Conservation (phyloP, 2,113 vertebrate species). For the Ailuropoda melanoleuca region DNA sequence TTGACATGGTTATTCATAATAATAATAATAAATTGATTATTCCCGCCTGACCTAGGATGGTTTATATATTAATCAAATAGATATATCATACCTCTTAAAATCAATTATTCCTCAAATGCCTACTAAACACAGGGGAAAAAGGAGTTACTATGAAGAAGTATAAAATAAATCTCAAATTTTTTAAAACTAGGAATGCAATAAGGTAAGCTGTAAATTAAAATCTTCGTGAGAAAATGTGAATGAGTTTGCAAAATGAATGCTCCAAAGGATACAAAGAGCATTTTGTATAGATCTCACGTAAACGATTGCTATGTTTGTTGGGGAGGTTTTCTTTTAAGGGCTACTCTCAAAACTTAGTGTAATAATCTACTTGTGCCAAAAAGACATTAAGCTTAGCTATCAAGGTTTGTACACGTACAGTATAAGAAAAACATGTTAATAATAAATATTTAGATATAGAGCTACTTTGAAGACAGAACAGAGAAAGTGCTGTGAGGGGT, state of each 20-base stretch:
- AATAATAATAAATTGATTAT: not conserved
- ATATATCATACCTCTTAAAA: not conserved
- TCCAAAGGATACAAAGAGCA: not conserved
- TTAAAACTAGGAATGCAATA: not conserved
- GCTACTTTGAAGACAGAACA: not conserved
- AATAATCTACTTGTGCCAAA: not conserved
- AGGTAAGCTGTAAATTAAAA: not conserved
- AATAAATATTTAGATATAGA: conserved; percentile 37
- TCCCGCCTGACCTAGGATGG: not conserved
- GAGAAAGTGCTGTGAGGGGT: not conserved
- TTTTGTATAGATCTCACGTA: not conserved
- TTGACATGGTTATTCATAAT: not conserved
- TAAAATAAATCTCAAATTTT: conserved; percentile 17
- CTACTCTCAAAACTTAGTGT: conserved; percentile 17
- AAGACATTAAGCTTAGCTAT: not conserved
- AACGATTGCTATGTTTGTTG: not conserved
- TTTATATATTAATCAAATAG: not conserved
- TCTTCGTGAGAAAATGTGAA: not conserved
- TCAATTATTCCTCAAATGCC: not conserved
- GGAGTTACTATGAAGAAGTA: not conserved
- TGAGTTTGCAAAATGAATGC: not conserved
- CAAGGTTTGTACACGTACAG: not conserved
- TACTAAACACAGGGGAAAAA: not conserved
- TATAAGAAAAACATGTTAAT: not conserved
- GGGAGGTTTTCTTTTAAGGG: not conserved